A percentile compares a stretch with the other conserved stretches of the same genome.
Evolutionary conservation across 2,113 vertebrate genomes (phyloP).

Genomic region (Mesoclemmys tuberculata): DNA sequence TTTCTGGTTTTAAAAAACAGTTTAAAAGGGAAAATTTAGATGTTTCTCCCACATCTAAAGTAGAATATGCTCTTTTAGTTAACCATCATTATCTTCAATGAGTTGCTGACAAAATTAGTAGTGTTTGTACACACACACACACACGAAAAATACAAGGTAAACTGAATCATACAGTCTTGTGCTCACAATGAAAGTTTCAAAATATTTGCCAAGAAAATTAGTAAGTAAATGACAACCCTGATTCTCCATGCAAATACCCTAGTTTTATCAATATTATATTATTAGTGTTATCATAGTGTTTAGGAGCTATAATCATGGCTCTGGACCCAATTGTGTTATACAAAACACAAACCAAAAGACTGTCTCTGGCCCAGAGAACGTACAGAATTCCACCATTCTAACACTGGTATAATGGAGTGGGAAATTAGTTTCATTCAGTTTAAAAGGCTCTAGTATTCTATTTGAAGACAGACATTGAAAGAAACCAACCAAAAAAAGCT

Average conservation of each 20-base stretch:
- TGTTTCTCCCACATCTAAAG: no score
- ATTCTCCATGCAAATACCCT: not conserved
- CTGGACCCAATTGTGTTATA: not conserved
- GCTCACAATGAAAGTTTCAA: not conserved
- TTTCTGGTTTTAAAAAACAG: not conserved
- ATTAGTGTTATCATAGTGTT: not conserved
- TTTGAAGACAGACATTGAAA: not conserved
- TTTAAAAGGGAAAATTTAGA: not conserved
- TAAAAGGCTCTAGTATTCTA: not conserved
- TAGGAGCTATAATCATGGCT: not conserved
- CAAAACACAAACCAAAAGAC: no score
- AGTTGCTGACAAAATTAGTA: not conserved
- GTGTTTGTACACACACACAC: not conserved
- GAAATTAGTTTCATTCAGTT: not conserved
- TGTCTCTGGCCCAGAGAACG: no score
- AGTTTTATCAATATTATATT: not conserved
- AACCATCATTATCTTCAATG: not conserved
- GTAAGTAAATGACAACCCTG: not conserved
- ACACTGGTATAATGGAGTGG: not conserved
- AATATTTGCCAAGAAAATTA: not conserved
- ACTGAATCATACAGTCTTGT: not conserved
- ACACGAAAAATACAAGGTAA: not conserved
- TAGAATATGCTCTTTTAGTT: not conserved
- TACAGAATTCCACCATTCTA: not conserved
- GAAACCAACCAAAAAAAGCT: no score